A percentile compares a stretch with the other conserved stretches of the same genome.
Evolutionary conservation across 2,797 vertebrate species (phyloP).

Genomic region (Ciconia nigra): DNA sequence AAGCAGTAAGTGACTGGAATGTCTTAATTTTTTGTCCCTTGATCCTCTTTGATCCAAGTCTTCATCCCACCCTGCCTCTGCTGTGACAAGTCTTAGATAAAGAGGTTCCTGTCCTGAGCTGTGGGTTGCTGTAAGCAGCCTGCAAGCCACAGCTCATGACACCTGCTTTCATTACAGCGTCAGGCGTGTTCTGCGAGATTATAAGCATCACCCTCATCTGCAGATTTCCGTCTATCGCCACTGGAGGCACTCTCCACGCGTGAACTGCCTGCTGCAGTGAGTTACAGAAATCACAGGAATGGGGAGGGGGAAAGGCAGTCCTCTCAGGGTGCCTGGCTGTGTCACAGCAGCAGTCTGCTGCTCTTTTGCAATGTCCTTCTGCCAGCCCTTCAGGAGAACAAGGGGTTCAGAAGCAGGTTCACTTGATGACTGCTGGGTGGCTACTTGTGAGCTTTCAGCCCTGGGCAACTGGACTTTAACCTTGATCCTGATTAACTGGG

Average conservation of each 20-base stretch:
- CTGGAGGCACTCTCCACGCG: conserved; percentile 71
- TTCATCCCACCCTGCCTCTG: not conserved
- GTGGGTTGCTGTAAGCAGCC: not conserved
- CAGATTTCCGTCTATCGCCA: conserved; percentile 58
- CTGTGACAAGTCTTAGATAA: not conserved
- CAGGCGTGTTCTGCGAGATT: conserved; percentile 44
- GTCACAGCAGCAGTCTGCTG: not conserved
- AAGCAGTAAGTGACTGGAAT: conserved; percentile 67
- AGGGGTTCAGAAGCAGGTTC: not conserved
- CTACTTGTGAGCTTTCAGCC: not conserved
- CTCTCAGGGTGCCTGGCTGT: not conserved
- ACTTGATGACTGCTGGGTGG: not conserved
- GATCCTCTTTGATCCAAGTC: not conserved
- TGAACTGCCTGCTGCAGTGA: conserved; percentile 73
- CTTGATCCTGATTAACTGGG: not conserved
- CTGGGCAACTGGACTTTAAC: fast-evolving
- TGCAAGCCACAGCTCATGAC: not conserved
- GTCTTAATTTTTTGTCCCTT: not conserved
- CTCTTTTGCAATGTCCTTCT: not conserved
- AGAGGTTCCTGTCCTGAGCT: not conserved
- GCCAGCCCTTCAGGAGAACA: not conserved
- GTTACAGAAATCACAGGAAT: not conserved
- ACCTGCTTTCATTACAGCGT: conserved; percentile 20
- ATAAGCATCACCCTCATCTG: conserved; percentile 61
- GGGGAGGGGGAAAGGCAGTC: not conserved